phyloP scores from a whole-genome alignment of 2,797 vertebrate genomes.

The Schizothorax lantsangensis region DNA sequence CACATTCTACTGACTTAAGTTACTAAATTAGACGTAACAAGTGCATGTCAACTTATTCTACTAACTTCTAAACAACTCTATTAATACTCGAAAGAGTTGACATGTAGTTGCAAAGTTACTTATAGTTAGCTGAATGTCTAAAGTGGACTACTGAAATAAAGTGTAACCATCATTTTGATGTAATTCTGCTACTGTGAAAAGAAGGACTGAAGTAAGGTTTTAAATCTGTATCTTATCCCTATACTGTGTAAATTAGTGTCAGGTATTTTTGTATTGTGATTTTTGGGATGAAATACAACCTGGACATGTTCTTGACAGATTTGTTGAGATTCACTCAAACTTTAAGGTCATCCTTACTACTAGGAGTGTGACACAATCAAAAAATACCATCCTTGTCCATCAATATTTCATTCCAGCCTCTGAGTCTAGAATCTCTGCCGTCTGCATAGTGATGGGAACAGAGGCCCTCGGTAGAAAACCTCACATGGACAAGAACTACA shows the following conservation, averaged over 20 bases:
- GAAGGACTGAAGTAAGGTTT: not conserved
- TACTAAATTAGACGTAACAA: not conserved
- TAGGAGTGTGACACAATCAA: not conserved
- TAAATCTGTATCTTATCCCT: not conserved
- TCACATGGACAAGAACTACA: conserved; percentile 8
- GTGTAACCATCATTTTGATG: not conserved
- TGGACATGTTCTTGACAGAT: not conserved
- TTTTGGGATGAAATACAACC: not conserved
- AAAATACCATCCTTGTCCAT: not conserved
- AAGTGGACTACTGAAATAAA: not conserved
- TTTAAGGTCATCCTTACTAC: conserved; percentile 1
- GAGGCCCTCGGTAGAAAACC: not conserved
- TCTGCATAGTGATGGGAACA: not conserved
- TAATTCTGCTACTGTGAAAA: not conserved
- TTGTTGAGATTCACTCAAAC: conserved; percentile 2
- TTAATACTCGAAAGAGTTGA: not conserved
- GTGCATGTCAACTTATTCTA: not conserved
- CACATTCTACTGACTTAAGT: not conserved
- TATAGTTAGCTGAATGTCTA: too few species aligned
- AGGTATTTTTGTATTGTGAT: not conserved
- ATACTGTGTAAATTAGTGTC: not conserved
- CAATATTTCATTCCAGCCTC: not conserved
- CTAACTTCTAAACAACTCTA: not conserved
- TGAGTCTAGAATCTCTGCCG: conserved; percentile 1
- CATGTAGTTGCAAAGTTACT: not conserved